phyloP scores from a whole-genome alignment of 2,113 vertebrate species.

The Ranitomeya variabilis region DNA sequence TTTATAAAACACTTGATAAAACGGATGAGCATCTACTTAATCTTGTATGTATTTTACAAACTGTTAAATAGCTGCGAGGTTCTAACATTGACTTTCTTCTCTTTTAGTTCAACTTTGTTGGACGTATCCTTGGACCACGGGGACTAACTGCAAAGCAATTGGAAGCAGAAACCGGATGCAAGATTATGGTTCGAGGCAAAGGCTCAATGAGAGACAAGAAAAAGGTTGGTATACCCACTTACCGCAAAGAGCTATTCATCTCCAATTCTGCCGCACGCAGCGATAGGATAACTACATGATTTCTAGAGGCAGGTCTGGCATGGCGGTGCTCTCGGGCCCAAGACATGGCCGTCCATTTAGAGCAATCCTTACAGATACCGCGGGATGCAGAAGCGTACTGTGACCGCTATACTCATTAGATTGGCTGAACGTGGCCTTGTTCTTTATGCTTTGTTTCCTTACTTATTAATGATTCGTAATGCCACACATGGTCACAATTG shows the following conservation, averaged over 20 bases:
- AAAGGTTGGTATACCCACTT: slow-evolving; percentile 78
- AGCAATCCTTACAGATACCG: no score
- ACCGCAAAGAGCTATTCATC: background rate
- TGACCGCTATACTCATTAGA: no score
- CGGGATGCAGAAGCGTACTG: background rate
- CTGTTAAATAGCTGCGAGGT: background rate
- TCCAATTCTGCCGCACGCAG: background rate
- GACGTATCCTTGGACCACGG: slow-evolving; percentile 96
- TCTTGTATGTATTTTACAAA: background rate
- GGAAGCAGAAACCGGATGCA: slow-evolving; percentile 98
- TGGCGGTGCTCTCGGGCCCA: background rate
- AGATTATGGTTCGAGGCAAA: slow-evolving; percentile 99
- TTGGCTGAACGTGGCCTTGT: background rate
- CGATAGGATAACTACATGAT: background rate
- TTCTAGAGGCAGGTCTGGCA: background rate
- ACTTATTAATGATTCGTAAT: no score
- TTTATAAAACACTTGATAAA: no score
- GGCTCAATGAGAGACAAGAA: slow-evolving; percentile 99
- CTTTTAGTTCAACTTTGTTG: slow-evolving; percentile 95
- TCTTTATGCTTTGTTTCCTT: background rate
- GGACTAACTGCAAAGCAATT: slow-evolving; percentile 97
- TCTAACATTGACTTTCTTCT: background rate
- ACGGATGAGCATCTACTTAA: no score
- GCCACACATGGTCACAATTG: no score
- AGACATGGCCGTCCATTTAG: background rate